Base-by-base conservation (phyloP, 2,888 invertebrate genomes). In the Volucella inanis region DNA sequence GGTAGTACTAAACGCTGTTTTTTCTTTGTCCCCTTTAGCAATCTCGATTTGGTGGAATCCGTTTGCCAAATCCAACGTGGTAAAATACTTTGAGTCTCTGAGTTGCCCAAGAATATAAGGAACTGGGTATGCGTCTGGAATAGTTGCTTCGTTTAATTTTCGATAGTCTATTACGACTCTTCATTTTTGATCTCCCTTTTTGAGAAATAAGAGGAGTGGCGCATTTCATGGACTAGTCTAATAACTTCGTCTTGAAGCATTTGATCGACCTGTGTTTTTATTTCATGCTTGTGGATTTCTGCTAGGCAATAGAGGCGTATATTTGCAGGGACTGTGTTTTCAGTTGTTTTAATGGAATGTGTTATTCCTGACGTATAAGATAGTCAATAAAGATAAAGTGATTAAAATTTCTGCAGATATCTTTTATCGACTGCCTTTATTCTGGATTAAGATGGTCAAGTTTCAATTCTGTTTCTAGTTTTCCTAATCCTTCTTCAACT, bases 181-280 rank as follows among this genome's bases (percentile, higher is more conserved):
- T 59, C 70, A 70, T 39, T 57, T 70, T 18, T 70, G 43, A 12
- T 55, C 31, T 55, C 68, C 57, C 14, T 47, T 62, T n/a, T 62
- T 47, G 18, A 31, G 47, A 22, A 62, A 47, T 45, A 62, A n/a
- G 4, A 47, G n/a, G 22, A 62, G 45, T 6, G 45, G 47, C 18
- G 62, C 18, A 12, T 62, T 62, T 22, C 62, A 47, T n/a, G 62
- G 62, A n/a, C 62, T 62, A 47, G 15, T 62, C 31, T 45, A 18
- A 62, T 62, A 11, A 47, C 22, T 47, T 45, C 62, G 47, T 62
- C 47, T 45, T 62, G 18, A 10, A 62, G 8, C 45, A 47, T 47
- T 22, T 62, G 2, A n/a, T 47, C 47, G 3, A 43, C 31, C 43
- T 41, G 61, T 41, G 14, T 45, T 18, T 61, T 61, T 12, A 61